A percentile compares a stretch with the other conserved stretches of the same genome.
Evolutionary conservation across 2,113 vertebrate genomes (phyloP).

Genomic region (Pleuronectes platessa): DNA sequence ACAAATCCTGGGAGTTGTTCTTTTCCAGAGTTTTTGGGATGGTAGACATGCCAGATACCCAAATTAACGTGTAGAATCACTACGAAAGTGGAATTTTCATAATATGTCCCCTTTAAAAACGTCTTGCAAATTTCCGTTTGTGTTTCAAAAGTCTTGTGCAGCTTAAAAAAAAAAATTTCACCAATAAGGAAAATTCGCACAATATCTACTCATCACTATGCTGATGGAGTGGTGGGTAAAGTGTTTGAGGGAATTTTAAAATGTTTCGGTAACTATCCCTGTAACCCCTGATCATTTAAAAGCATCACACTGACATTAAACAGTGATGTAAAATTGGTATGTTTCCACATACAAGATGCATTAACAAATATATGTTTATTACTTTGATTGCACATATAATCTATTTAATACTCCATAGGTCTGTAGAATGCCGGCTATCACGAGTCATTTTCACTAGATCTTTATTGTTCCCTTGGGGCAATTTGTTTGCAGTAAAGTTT

Average conservation of each 20-base stretch:
- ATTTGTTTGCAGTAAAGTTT: conserved; percentile 8
- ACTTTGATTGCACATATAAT: conserved; percentile 28
- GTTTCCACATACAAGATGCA: neutral
- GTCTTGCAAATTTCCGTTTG: neutral
- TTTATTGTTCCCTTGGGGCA: conserved; percentile 27
- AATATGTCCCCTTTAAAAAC: neutral
- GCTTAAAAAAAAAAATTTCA: neutral
- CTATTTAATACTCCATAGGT: conserved; percentile 21
- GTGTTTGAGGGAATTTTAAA: too few relatives aligned
- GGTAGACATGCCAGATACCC: too few relatives aligned
- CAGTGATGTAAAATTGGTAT: conserved; percentile 5
- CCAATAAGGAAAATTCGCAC: too few relatives aligned
- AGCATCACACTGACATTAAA: neutral
- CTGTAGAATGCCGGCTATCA: conserved; percentile 14
- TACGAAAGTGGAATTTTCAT: too few relatives aligned
- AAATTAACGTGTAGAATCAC: too few relatives aligned
- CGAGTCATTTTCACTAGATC: conserved; percentile 19
- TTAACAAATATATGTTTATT: conserved; percentile 11
- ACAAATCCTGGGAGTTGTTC: too few relatives aligned
- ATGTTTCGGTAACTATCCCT: too few relatives aligned
- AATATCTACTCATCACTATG: too few relatives aligned
- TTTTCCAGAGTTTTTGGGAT: too few relatives aligned
- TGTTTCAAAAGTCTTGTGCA: neutral
- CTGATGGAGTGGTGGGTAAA: too few relatives aligned
- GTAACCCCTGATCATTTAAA: neutral